Percentiles rank a stretch among this genome's conserved stretches.
Evolutionary conservation across 2,113 vertebrate genomes (phyloP).

Genomic region (Pelodiscus sinensis): DNA sequence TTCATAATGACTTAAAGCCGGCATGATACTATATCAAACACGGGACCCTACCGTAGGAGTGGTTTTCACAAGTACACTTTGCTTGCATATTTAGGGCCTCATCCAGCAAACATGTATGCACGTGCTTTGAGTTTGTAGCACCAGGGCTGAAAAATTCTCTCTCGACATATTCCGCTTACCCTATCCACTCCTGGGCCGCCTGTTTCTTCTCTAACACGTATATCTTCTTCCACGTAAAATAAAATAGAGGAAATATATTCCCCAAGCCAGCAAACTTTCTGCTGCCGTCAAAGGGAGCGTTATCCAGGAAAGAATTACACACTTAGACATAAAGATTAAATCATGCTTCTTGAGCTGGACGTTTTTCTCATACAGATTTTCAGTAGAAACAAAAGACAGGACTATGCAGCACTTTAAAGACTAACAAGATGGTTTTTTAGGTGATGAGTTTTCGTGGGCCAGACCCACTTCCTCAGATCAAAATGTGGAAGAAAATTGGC

Average conservation of each 20-base stretch:
- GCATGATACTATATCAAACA: neutral
- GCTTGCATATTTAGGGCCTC: neutral
- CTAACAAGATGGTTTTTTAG: no score
- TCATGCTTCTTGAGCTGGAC: neutral
- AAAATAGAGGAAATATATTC: neutral
- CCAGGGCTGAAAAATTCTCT: neutral
- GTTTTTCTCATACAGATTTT: neutral
- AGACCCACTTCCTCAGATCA: no score
- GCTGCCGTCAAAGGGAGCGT: neutral
- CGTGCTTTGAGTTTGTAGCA: constrained; percentile 43
- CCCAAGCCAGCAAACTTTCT: neutral
- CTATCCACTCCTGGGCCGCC: no score
- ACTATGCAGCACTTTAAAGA: no score
- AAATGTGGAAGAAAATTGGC: no score
- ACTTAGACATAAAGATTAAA: neutral
- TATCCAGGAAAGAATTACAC: neutral
- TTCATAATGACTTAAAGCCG: neutral
- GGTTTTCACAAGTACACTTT: neutral
- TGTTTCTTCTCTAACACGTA: neutral
- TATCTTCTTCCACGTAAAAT: constrained; percentile 32
- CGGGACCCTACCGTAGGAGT: accelerated
- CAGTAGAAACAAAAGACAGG: no score
- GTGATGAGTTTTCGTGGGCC: no score
- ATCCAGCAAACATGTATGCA: neutral
- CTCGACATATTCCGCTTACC: neutral